These are phyloP conservation scores for Agrotis clavis DNA, from an alignment of 2,888 invertebrate species.

Conservation along the genomic window DNA sequence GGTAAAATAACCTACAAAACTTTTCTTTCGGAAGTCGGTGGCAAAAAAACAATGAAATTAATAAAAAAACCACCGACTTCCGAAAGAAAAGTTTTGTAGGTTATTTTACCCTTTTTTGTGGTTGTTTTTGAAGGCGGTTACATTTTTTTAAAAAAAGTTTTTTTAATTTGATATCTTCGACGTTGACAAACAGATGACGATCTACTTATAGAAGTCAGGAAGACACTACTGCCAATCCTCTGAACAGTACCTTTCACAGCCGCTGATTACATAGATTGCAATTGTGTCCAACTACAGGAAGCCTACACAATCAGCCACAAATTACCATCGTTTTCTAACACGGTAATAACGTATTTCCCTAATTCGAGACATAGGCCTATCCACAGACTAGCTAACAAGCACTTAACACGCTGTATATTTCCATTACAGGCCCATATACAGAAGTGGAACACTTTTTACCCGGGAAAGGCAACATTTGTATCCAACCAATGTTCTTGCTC, in stretches of 20 bases:
- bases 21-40: too few species aligned
- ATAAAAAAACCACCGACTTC: too few species aligned
- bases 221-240: neutral
- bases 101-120: too few species aligned
- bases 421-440: slow-evolving; percentile 38
- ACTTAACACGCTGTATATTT: slow-evolving; percentile 28
- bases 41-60: too few species aligned
- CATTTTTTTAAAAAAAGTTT: too few species aligned
- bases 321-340: slow-evolving; percentile 42
- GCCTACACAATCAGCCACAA: slow-evolving; percentile 15
- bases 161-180: too few species aligned
- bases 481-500: slow-evolving; percentile 37
- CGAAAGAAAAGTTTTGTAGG: too few species aligned
- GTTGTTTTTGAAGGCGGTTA: too few species aligned
- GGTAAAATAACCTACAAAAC: too few species aligned
- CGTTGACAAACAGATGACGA: neutral
- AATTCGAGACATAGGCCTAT: slow-evolving; percentile 22
- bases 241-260: neutral
- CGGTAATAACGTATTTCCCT: slow-evolving; percentile 51
- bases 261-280: slow-evolving; percentile 30
- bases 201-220: slow-evolving; percentile 1
- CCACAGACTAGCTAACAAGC: slow-evolving; percentile 34
- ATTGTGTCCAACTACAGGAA: slow-evolving; percentile 35
- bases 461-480: slow-evolving; percentile 31
- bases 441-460: slow-evolving; percentile 53